These are phyloP conservation scores for Liparis tanakae DNA, from an alignment of 2,797 vertebrate species.

Conservation along the genomic window DNA sequence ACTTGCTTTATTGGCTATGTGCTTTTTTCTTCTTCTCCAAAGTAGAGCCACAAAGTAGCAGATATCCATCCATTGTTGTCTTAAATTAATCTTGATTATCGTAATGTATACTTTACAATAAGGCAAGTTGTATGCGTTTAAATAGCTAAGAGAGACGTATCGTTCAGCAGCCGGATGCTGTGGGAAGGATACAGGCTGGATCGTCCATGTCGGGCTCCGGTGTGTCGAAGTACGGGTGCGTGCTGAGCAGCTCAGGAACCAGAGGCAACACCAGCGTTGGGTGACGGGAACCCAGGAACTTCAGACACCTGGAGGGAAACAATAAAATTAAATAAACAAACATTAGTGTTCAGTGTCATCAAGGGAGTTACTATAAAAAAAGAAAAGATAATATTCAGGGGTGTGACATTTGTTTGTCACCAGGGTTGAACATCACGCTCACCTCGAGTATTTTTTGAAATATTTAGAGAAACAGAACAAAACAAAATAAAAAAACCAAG, in stretches of 20 bases:
- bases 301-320: constrained; percentile 87
- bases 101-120: too few species aligned
- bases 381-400: not conserved
- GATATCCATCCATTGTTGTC: too few species aligned
- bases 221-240: constrained; percentile 96
- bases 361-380: not conserved
- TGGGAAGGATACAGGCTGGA: constrained; percentile 93
- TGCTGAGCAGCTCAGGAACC: constrained; percentile 95
- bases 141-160: too few species aligned
- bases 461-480: too few species aligned
- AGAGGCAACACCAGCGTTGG: constrained; percentile 93
- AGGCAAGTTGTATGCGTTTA: too few species aligned
- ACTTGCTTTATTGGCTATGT: too few species aligned
- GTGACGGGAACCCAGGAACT: constrained; percentile 93
- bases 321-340: not conserved
- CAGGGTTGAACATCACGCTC: not conserved
- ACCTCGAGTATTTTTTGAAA: too few species aligned
- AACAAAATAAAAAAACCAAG: too few species aligned
- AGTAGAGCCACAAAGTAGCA: too few species aligned
- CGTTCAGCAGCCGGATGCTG: too few species aligned
- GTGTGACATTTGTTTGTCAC: not conserved
- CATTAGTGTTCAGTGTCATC: not conserved
- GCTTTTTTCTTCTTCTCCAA: too few species aligned
- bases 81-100: too few species aligned
- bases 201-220: constrained; percentile 99